These are phyloP conservation scores for Spodoptera picta DNA, from an alignment of 2,888 invertebrate species.

Conservation along the genomic window DNA sequence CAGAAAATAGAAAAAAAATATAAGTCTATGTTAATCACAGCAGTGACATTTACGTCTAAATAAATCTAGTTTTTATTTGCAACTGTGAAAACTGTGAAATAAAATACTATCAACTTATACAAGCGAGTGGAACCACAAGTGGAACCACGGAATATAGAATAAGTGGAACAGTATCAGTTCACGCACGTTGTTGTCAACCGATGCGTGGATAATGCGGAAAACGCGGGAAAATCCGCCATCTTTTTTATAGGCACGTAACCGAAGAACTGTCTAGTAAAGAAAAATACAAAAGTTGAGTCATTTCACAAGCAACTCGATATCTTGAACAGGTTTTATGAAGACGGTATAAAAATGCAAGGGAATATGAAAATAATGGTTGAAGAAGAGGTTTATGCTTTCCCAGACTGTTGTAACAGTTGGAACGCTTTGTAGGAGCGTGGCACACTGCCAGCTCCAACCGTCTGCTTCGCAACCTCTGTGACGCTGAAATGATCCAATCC, in stretches of 20 bases:
- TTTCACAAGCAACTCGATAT: slow-evolving; percentile 32
- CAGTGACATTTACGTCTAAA: slow-evolving; percentile 14
- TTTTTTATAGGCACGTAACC: slow-evolving; percentile 42
- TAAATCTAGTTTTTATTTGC: slow-evolving; percentile 12
- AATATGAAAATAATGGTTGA: slow-evolving; percentile 50
- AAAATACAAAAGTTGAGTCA: slow-evolving; percentile 32
- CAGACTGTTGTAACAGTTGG: slow-evolving; percentile 48
- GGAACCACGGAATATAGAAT: too few species aligned
- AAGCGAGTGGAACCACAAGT: slow-evolving; percentile 45
- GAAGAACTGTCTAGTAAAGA: slow-evolving; percentile 34
- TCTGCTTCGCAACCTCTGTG: slow-evolving; percentile 37
- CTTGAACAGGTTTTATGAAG: slow-evolving; percentile 41
- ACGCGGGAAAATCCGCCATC: slow-evolving; percentile 40
- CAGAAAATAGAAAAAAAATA: too few species aligned
- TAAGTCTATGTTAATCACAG: not conserved
- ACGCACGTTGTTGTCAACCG: slow-evolving; percentile 40
- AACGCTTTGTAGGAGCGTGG: slow-evolving; percentile 48
- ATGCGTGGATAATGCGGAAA: slow-evolving; percentile 50
- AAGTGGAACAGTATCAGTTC: slow-evolving; percentile 48
- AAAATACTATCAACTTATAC: slow-evolving; percentile 37
- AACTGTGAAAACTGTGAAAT: slow-evolving; percentile 17
- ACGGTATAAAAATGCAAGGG: slow-evolving; percentile 40
- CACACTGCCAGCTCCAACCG: slow-evolving; percentile 44
- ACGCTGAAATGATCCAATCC: slow-evolving; percentile 54
- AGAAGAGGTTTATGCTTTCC: slow-evolving; percentile 49